These are phyloP conservation scores for Hylyphantes graminicola DNA, from an alignment of 1,140 invertebrate species.

Conservation along the genomic window DNA sequence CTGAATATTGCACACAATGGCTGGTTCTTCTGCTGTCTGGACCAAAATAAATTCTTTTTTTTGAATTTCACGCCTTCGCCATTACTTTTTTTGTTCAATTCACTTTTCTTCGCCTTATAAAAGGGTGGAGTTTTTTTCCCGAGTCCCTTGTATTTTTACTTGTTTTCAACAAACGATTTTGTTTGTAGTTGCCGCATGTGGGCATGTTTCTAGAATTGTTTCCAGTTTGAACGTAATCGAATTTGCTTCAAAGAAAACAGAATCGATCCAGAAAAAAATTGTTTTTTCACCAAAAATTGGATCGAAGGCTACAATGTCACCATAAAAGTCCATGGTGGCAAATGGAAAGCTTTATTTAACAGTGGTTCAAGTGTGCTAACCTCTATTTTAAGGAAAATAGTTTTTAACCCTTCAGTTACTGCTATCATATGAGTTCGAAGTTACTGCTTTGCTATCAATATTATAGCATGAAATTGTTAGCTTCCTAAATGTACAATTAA, in stretches of 20 bases:
- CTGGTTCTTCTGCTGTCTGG: conserved; percentile 12
- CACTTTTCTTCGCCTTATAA: conserved; percentile 10
- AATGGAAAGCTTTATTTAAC: too few species aligned
- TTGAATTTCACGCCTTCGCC: conserved; percentile 18
- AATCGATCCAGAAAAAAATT: conserved; percentile 19
- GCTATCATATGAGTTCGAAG: too few species aligned
- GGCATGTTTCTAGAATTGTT: conserved; percentile 20
- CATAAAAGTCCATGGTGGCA: too few species aligned
- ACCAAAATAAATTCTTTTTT: background rate
- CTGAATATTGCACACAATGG: conserved; percentile 4
- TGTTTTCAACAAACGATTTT: too few species aligned
- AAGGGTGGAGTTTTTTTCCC: conserved; percentile 7
- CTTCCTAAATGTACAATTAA: too few species aligned
- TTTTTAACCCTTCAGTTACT: too few species aligned
- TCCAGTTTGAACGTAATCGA: conserved; percentile 15
- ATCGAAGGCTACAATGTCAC: conserved; percentile 12
- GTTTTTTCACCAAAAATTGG: conserved; percentile 3
- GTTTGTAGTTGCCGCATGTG: background rate
- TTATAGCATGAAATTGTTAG: too few species aligned
- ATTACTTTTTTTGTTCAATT: conserved; percentile 6
- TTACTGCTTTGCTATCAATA: too few species aligned
- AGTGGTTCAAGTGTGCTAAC: too few species aligned
- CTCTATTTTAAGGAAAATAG: too few species aligned
- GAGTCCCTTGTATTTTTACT: too few species aligned
- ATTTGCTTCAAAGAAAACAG: background rate